Percentiles rank a stretch among this genome's conserved stretches.
These are phyloP conservation scores for Brachyhypopomus occidentalis DNA, from an alignment of 2,113 vertebrate species.

Conservation along the genomic window DNA sequence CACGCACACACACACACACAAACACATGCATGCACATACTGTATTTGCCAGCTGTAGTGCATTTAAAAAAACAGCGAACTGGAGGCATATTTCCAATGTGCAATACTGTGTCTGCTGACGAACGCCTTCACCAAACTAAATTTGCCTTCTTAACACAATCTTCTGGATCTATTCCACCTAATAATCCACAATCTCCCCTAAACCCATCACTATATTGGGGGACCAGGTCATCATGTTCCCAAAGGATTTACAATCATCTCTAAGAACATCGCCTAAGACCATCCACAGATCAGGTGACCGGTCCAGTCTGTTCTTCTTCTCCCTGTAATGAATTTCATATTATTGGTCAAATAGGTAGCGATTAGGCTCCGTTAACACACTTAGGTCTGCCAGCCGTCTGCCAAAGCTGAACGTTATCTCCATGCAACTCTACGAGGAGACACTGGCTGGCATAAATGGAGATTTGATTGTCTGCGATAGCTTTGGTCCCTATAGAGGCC, in stretches of 20 bases:
- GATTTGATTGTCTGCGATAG: slow-evolving; percentile 18
- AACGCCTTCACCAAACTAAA: too few relatives aligned
- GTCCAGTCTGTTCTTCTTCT: not conserved
- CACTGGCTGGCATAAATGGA: not conserved
- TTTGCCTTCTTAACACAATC: too few relatives aligned
- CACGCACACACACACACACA: not conserved
- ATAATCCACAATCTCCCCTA: not conserved
- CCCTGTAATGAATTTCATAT: not conserved
- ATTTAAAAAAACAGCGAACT: not conserved
- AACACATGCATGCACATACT: not conserved
- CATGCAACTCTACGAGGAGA: not conserved
- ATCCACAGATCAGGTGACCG: not conserved
- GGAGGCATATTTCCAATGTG: too few relatives aligned
- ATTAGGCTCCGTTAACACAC: not conserved
- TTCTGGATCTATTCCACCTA: too few relatives aligned
- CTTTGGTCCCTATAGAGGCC: slow-evolving; percentile 4
- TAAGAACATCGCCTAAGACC: not conserved
- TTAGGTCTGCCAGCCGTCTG: not conserved
- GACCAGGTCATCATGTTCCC: not conserved
- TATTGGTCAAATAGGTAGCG: not conserved
- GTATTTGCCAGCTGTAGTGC: not conserved
- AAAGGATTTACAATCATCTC: not conserved
- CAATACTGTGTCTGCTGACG: too few relatives aligned
- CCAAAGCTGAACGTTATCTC: not conserved
- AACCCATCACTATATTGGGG: not conserved